Conservation (phyloP, 2,888 invertebrate genomes). For the Andrena bucephala region DNA sequence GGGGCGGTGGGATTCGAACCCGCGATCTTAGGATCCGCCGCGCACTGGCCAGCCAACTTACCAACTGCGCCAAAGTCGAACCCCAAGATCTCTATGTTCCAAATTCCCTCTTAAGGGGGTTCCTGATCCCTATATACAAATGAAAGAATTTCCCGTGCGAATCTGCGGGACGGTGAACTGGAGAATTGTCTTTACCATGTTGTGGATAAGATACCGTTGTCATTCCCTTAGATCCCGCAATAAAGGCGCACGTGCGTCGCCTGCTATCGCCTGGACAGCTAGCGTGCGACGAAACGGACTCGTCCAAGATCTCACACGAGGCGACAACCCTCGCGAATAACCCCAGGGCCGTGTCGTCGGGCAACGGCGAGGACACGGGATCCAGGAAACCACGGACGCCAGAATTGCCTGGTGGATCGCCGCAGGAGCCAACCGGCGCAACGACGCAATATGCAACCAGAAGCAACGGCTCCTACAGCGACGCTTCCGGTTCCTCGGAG, state of each 20-base stretch:
- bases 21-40: too few relatives aligned
- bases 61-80: too few relatives aligned
- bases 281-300: constrained; percentile 79
- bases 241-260: constrained; percentile 92
- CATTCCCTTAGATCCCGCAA: constrained; percentile 91
- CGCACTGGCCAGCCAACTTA: too few relatives aligned
- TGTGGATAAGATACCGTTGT: constrained; percentile 35
- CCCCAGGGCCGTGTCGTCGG: constrained; percentile 70
- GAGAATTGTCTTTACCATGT: neutral
- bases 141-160: neutral
- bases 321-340: constrained; percentile 64
- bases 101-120: neutral
- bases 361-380: constrained; percentile 77
- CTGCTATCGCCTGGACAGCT: constrained; percentile 88
- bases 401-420: constrained; percentile 75
- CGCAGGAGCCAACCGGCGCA: constrained; percentile 72
- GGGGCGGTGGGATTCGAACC: too few relatives aligned
- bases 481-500: constrained; percentile 83
- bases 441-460: constrained; percentile 83
- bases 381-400: constrained; percentile 72
- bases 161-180: neutral
- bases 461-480: constrained; percentile 87
- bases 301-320: constrained; percentile 52
- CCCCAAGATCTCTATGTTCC: neutral
- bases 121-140: neutral